Percentiles rank a stretch among this genome's conserved stretches.
phyloP scores from a whole-genome alignment of 2,113 vertebrate species.

The Crotalus viridis region DNA sequence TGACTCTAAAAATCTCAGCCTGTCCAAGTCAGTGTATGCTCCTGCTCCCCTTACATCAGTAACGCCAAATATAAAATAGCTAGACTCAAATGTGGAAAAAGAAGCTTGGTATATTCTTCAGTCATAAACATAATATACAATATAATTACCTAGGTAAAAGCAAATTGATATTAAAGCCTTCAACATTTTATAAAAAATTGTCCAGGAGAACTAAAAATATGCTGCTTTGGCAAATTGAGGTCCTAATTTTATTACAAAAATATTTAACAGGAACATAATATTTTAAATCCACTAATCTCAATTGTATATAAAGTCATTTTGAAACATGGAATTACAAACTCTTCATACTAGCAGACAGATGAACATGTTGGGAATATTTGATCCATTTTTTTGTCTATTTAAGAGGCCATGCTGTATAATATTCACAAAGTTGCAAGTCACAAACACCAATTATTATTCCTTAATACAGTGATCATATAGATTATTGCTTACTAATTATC shows the following conservation, averaged over 20 bases:
- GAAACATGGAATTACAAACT: neutral
- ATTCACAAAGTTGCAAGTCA: neutral
- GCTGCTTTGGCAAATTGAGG: neutral
- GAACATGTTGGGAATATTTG: neutral
- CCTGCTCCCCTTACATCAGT: neutral
- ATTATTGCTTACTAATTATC: neutral
- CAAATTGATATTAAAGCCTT: neutral
- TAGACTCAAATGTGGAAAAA: neutral
- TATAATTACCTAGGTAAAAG: neutral
- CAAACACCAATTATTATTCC: neutral
- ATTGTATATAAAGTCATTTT: accelerated
- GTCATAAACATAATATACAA: neutral
- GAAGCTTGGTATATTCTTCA: neutral
- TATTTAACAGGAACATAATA: neutral
- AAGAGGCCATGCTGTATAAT: neutral
- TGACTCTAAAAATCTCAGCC: neutral
- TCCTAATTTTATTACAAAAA: accelerated
- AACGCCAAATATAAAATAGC: accelerated
- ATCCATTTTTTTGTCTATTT: neutral
- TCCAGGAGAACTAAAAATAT: neutral
- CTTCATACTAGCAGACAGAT: neutral
- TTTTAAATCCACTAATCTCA: slow-evolving; percentile 2
- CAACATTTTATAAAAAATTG: neutral
- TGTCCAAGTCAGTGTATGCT: neutral
- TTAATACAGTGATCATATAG: neutral